phyloP scores from a whole-genome alignment of 2,797 vertebrate species.

The Pangasius larnaudii region DNA sequence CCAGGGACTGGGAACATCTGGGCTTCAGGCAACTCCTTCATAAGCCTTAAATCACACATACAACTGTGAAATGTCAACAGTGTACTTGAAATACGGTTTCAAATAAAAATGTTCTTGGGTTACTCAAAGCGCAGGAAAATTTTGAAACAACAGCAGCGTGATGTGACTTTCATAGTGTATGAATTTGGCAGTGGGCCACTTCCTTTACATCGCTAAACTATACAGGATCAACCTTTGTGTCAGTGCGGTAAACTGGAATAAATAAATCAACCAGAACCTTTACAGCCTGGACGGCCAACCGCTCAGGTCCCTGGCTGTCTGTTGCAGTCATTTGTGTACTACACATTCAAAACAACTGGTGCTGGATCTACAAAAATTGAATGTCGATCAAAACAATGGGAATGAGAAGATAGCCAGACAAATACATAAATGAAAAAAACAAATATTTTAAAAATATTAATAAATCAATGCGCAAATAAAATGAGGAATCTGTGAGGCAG shows the following conservation, averaged over 20 bases:
- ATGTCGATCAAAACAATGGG: not conserved
- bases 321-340: not conserved
- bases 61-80: not conserved
- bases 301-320: not conserved
- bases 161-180: not conserved
- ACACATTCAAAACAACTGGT: not conserved
- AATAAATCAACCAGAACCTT: constrained; percentile 18
- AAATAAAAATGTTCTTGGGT: not conserved
- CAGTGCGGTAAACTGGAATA: not conserved
- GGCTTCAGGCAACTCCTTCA: not conserved
- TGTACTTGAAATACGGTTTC: not conserved
- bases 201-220: not conserved
- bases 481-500: not conserved
- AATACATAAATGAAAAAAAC: not conserved
- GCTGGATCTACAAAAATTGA: not conserved
- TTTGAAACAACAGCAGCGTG: not conserved
- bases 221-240: not conserved
- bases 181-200: not conserved
- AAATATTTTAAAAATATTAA: not conserved
- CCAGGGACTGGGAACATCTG: not conserved
- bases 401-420: not conserved
- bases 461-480: not conserved
- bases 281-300: not conserved
- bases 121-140: not conserved
- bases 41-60: not conserved